Base-by-base conservation (phyloP, 2,888 invertebrate genomes). In the Drosophila borealis region DNA sequence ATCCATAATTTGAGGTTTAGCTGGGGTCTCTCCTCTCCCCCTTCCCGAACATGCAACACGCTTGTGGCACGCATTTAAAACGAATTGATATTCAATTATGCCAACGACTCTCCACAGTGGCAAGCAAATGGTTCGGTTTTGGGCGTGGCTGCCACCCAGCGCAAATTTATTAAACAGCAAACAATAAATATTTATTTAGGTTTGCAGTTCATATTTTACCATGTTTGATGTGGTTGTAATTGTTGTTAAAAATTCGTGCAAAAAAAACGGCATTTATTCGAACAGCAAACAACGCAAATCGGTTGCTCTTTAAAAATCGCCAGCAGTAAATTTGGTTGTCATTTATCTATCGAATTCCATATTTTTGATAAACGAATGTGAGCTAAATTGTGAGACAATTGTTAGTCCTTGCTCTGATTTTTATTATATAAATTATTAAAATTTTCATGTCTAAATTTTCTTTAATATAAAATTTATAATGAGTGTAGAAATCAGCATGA, bases 81-180 rank as follows among this genome's bases (percentile, higher is more conserved):
- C 81, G 88, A 83, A 83, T 88, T 85, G 88, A 77, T 88, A 83
- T 88, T 83, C 88, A 83, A 83, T 83, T 88, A 88, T 79, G 85
- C 74, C 81, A 81, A 78, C 60, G 44, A 50, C 63, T 53, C 73
- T 36, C 44, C 36, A 56, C 55, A 6, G 55, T 19, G 49, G 45
- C 55, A 67, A 77, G 72, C 59, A 68, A 68, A 37, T 61, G 53
- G 62, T 59, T 17, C 5, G 36, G 25, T 11, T 14, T 65, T 61
- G 37, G 66, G 56, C 41, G 62, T 70, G 70, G 60, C 19, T 50
- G 29, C 19, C 39, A n/a, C 29, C 33, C 55, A 39, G 42, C 9
- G 17, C 34, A 14, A 39, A 46, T 49, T 53, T 54, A 67, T 60
- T 42, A 63, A 63, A 56, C 49, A 59, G 68, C 71, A 66, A 84